phyloP scores from a whole-genome alignment of 2,888 invertebrate species.

The Tuta absoluta region DNA sequence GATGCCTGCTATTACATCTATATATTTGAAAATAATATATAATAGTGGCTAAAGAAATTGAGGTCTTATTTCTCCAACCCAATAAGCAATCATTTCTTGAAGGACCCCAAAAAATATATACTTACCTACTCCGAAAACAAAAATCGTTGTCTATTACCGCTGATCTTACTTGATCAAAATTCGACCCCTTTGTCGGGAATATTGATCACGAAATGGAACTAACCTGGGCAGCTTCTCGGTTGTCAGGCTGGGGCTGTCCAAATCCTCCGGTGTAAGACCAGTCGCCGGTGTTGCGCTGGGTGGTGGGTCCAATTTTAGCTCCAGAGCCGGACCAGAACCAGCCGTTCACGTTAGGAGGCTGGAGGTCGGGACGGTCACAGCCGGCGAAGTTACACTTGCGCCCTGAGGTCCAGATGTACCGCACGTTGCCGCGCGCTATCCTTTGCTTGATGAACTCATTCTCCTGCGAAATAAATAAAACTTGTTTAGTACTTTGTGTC shows the following conservation, averaged over 20 bases:
- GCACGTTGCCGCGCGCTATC: slow-evolving; percentile 87
- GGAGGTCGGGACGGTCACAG: slow-evolving; percentile 90
- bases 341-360: slow-evolving; percentile 92
- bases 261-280: slow-evolving; percentile 95
- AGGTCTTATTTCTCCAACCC: background rate
- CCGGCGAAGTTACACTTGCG: slow-evolving; percentile 96
- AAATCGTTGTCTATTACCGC: background rate
- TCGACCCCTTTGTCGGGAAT: background rate
- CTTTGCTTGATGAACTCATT: slow-evolving; percentile 95
- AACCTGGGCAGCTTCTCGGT: slow-evolving; percentile 94
- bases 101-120: too few relatives aligned
- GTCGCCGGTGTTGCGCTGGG: slow-evolving; percentile 93
- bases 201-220: slow-evolving; percentile 21
- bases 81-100: background rate
- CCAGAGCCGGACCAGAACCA: slow-evolving; percentile 98
- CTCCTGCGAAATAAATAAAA: slow-evolving; percentile 73
- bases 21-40: background rate
- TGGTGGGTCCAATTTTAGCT: slow-evolving; percentile 93
- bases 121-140: too few relatives aligned
- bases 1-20: background rate
- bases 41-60: background rate
- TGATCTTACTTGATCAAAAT: background rate
- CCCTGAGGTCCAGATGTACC: slow-evolving; percentile 95
- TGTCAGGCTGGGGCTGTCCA: slow-evolving; percentile 93
- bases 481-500: background rate